phyloP scores from a whole-genome alignment of 30 jellyfish, hydroid and myxozoan species.

The Hydractinia symbiolongicarpus region DNA sequence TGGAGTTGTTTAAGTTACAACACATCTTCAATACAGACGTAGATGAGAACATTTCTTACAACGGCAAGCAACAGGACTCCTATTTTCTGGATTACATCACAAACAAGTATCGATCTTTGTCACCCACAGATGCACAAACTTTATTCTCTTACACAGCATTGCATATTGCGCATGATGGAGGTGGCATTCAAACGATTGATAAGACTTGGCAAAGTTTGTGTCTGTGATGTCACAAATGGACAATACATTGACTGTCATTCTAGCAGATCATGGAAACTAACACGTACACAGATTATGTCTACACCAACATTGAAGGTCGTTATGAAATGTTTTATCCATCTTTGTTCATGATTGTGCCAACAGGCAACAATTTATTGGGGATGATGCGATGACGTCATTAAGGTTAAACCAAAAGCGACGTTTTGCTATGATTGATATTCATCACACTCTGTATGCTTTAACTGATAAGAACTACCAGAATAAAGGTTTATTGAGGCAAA shows the following conservation, averaged over 20 bases:
- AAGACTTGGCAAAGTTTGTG: conserved; percentile 50
- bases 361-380: conserved; percentile 27
- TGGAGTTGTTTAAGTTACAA: conserved; percentile 23
- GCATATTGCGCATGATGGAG: conserved; percentile 77
- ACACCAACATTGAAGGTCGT: conserved; percentile 68
- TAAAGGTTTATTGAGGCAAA: conserved; percentile 36
- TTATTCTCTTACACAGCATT: conserved; percentile 52
- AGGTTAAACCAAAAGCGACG: conserved; percentile 59
- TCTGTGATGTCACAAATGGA: conserved; percentile 28
- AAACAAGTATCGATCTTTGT: background rate
- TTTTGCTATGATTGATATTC: conserved; percentile 66
- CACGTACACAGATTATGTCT: conserved; percentile 62
- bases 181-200: conserved; percentile 79
- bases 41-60: conserved; percentile 50
- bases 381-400: conserved; percentile 41
- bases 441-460: conserved; percentile 30
- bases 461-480: background rate
- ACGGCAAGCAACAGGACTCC: conserved; percentile 70
- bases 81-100: conserved; percentile 43
- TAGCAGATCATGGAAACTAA: conserved; percentile 98
- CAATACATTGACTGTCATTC: conserved; percentile 62
- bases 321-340: conserved; percentile 87
- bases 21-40: conserved; percentile 70
- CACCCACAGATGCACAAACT: conserved; percentile 15
- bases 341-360: conserved; percentile 69